Evolutionary conservation across 2,888 invertebrate genomes (phyloP).

Genomic region (Agrochola circellaris): DNA sequence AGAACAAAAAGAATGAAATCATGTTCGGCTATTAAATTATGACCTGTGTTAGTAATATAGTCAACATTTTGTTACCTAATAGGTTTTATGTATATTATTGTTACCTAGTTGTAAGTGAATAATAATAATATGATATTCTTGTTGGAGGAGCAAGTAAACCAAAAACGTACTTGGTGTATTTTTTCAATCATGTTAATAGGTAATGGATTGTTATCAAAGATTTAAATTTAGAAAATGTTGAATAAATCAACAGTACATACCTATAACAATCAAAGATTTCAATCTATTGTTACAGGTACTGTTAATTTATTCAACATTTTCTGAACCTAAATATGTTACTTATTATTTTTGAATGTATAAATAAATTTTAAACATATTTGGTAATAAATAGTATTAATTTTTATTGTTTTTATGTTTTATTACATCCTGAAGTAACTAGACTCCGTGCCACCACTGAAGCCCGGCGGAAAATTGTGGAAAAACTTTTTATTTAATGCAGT

Average conservation of each 20-base stretch:
- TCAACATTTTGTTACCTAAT: neutral
- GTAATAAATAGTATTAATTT: slow-evolving; percentile 29
- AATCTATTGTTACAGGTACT: neutral
- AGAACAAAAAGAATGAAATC: slow-evolving; percentile 4
- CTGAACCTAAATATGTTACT: neutral
- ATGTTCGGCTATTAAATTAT: neutral
- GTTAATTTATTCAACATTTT: neutral
- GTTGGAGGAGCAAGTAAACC: neutral
- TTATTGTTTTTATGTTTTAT: slow-evolving; percentile 20
- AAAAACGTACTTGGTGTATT: neutral
- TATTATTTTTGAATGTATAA: neutral
- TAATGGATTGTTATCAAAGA: neutral
- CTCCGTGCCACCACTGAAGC: no score
- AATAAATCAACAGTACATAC: no score
- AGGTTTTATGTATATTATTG: neutral
- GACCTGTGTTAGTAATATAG: neutral
- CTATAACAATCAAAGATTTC: no score
- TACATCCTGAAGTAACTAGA: neutral
- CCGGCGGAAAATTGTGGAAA: no score
- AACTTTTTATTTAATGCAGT: no score
- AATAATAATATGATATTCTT: neutral
- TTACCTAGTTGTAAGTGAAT: neutral
- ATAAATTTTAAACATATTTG: slow-evolving; percentile 2
- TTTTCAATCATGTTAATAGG: neutral
- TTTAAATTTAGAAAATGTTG: no score